Conservation (phyloP, 2,113 vertebrate species). For the Egretta garzetta region DNA sequence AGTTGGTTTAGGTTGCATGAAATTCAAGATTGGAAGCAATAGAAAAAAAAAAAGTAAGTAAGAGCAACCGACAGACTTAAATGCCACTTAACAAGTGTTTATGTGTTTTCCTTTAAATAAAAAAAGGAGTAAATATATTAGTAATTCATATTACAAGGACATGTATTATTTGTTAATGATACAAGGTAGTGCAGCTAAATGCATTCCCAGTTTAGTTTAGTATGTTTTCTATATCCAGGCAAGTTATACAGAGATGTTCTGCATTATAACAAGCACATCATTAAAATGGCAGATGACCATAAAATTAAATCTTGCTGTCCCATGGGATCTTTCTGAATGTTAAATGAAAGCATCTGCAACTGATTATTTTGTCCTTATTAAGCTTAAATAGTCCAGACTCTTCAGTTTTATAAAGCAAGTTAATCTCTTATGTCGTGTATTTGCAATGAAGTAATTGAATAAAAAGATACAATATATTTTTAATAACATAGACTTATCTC, state of each 20-base stretch:
- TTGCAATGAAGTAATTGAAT: conserved; percentile 6
- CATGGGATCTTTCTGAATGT: conserved; percentile 23
- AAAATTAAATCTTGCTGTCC: conserved; percentile 46
- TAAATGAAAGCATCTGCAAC: conserved; percentile 49
- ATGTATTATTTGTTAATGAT: background rate
- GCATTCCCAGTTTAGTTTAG: background rate
- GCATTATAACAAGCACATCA: conserved; percentile 38
- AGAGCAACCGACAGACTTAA: background rate
- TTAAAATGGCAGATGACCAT: conserved; percentile 57
- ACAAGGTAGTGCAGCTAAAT: background rate
- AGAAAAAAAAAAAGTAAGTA: background rate
- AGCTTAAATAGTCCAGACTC: conserved; percentile 10
- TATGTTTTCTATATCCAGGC: conserved; percentile 5
- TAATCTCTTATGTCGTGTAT: background rate
- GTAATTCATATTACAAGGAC: background rate
- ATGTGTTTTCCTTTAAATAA: background rate
- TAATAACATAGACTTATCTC: background rate
- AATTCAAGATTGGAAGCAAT: background rate
- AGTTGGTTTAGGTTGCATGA: background rate
- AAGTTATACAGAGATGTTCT: conserved; percentile 45
- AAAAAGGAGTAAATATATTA: background rate
- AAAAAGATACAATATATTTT: conserved; percentile 14
- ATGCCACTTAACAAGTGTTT: background rate
- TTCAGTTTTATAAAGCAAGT: background rate
- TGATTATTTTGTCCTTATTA: conserved; percentile 50